Evolutionary conservation across 2,888 invertebrate species (phyloP), one percentile per base, ranked within the genome.

Genomic region (Andrena bicolor): DNA sequence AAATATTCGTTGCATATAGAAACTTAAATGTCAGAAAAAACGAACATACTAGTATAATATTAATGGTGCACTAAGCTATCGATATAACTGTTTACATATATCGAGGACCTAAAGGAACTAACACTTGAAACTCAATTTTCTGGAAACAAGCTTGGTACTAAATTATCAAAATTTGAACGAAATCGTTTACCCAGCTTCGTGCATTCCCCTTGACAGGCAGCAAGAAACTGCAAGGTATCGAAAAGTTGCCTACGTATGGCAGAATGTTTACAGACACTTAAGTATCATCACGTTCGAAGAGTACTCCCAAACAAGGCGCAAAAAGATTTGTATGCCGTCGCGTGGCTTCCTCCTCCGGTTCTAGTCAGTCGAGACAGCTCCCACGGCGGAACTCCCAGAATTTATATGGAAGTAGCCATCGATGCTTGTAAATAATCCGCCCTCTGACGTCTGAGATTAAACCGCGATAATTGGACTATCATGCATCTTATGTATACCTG

Each of bases 251-350:
- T 28, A 32, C 23, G 23, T 28, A 53, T 28, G 51, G 20, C 8
- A 10, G 48, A 61, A 70, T 78, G 72, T 70, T 79, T 71, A 64
- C 65, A 8, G 48, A 23, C 49, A n/a, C 32, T 51, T 13, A 41
- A 71, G 53, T 77, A 71, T 73, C 58, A 48, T 82, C 83, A 77
- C 82, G 77, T 70, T 35, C 51, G 32, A n/a, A 8, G 10, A 13
- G 41, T 58, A 53, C 41, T 70, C 23, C 60, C 82, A 51, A 74
- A 77, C 71, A 77, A 63, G 83, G 76, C 48, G 65, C 71, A 74
- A 70, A 68, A 73, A 71, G 66, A 83, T 83, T 83, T 82, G 82
- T 82, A 83, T 83, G 82, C 83, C 65, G 65, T 28, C 75, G 70
- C 32, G 73, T 69, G 49, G 82, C 69, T 81, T 82, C 82, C 82